Conservation (phyloP, 2,888 invertebrate genomes). For the Euplagia quadripunctaria region DNA sequence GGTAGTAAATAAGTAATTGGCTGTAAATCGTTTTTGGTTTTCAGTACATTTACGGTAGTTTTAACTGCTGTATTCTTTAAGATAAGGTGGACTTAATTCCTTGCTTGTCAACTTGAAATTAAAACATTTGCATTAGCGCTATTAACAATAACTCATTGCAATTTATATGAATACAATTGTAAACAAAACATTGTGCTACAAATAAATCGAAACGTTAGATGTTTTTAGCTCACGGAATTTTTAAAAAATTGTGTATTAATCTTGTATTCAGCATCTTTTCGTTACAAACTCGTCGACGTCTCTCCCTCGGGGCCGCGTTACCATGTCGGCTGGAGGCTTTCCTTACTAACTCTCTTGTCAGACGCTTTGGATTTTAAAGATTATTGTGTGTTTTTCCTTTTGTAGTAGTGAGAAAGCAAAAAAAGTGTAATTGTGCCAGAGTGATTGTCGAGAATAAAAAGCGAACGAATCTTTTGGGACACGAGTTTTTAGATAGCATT, state of each 20-base stretch:
- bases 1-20: too few species aligned
- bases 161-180: neutral
- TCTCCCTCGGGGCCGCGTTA: constrained; percentile 37
- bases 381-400: constrained; percentile 31
- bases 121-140: neutral
- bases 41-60: too few species aligned
- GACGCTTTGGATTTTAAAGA: constrained; percentile 44
- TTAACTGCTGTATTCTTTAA: neutral
- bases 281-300: constrained; percentile 41
- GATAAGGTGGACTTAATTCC: neutral
- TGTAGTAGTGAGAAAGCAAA: neutral
- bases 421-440: constrained; percentile 9
- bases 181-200: neutral
- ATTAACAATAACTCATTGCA: neutral
- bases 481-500: neutral
- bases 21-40: too few species aligned
- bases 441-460: constrained; percentile 11
- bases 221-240: neutral
- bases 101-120: neutral
- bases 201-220: neutral
- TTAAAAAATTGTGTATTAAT: constrained; percentile 31
- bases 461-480: neutral
- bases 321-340: constrained; percentile 31
- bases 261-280: constrained; percentile 31
- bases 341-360: constrained; percentile 35